These are phyloP conservation scores for Sebastes minor DNA, from an alignment of 2,797 vertebrate species.

Conservation along the genomic window DNA sequence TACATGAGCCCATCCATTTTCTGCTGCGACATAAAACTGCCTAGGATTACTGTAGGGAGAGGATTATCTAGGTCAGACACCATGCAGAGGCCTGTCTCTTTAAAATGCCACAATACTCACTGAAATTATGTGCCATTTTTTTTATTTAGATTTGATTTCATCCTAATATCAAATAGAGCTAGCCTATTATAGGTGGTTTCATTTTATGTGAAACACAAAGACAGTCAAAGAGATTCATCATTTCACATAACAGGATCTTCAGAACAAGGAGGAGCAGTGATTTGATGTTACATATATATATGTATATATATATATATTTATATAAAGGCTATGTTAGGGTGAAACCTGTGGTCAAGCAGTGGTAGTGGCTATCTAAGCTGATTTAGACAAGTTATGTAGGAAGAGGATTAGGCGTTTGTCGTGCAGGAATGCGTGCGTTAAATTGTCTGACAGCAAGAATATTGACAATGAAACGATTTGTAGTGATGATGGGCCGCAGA, in stretches of 20 bases:
- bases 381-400: constrained; percentile 1
- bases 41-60: constrained; percentile 47
- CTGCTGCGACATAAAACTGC: constrained; percentile 41
- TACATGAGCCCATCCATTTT: constrained; percentile 4
- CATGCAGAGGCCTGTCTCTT: constrained; percentile 36
- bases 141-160: background rate
- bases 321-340: background rate
- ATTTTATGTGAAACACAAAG: background rate
- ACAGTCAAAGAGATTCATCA: too few relatives aligned
- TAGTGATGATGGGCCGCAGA: background rate
- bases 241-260: background rate
- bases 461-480: background rate
- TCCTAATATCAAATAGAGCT: background rate
- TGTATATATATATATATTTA: too few relatives aligned
- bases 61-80: constrained; percentile 69
- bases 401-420: constrained; percentile 29
- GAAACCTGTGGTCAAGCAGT: background rate
- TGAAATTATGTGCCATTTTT: background rate
- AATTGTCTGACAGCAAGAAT: background rate
- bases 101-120: constrained; percentile 12
- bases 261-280: background rate
- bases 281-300: background rate
- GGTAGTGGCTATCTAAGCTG: constrained; percentile 4
- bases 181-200: background rate
- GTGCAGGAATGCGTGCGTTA: background rate